Conservation (phyloP, 92 coral and sea anemone species). For the Parazoanthus atlanticus region DNA sequence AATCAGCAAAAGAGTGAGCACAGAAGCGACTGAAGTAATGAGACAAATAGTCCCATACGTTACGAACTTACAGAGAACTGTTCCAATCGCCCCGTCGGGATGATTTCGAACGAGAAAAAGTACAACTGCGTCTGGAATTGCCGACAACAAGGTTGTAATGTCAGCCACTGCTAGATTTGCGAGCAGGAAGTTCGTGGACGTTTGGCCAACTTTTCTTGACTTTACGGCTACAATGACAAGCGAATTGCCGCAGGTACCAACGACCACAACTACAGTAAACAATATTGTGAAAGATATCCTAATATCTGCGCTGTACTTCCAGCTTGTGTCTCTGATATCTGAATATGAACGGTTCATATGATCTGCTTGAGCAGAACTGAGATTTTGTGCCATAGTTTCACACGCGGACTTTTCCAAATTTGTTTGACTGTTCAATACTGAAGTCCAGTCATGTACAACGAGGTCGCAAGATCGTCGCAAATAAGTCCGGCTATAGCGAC, state of each 20-base stretch:
- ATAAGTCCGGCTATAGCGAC: neutral
- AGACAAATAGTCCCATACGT: constrained; percentile 26
- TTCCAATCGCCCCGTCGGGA: constrained; percentile 23
- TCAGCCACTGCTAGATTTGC: constrained; percentile 39
- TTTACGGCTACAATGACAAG: constrained; percentile 31
- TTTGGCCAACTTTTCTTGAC: constrained; percentile 24
- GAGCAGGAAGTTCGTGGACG: constrained; percentile 36
- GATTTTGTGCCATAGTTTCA: constrained; percentile 1
- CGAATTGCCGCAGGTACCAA: constrained; percentile 37
- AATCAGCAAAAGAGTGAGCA: constrained; percentile 21
- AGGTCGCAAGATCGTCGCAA: neutral
- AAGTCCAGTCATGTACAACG: neutral
- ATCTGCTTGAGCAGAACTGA: neutral
- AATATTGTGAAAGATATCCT: constrained; percentile 17
- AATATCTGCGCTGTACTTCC: constrained; percentile 28
- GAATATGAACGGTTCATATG: neutral
- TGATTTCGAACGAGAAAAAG: constrained; percentile 21
- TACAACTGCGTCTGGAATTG: constrained; percentile 23
- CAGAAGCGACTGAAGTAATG: constrained; percentile 24
- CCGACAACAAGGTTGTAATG: constrained; percentile 18
- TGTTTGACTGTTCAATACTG: neutral
- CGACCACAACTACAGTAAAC: constrained; percentile 9
- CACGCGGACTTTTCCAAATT: neutral
- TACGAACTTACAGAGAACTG: constrained; percentile 31
- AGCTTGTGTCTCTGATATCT: neutral